phyloP scores from a whole-genome alignment of 2,888 invertebrate genomes.

The Philonicus albiceps region DNA sequence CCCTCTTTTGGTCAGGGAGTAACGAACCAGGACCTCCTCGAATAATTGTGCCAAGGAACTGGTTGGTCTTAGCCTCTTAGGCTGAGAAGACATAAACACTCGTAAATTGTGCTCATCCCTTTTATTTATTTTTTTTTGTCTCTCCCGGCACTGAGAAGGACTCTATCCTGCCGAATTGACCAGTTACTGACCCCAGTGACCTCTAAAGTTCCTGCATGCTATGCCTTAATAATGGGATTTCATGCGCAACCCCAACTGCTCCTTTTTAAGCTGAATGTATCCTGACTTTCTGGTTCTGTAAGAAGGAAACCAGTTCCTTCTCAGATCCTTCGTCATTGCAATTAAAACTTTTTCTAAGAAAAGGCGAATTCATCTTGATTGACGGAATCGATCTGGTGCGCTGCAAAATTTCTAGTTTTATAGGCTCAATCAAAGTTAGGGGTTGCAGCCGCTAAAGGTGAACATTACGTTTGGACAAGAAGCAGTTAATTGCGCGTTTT shows the following conservation, averaged over 20 bases:
- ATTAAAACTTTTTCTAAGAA: constrained; percentile 15
- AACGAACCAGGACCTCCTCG: not conserved
- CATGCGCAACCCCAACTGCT: constrained; percentile 16
- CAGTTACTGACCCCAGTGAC: constrained; percentile 37
- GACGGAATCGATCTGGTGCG: constrained; percentile 2
- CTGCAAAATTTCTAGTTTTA: constrained; percentile 6
- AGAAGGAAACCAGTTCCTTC: constrained; percentile 5
- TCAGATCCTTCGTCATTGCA: constrained; percentile 7
- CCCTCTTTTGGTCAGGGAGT: not conserved
- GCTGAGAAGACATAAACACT: constrained; percentile 25
- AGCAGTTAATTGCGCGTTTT: not conserved
- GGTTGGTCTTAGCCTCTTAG: not conserved
- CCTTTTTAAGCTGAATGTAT: not conserved
- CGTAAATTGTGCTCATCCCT: constrained; percentile 25
- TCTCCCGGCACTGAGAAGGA: not conserved
- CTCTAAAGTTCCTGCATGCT: constrained; percentile 8
- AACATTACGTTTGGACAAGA: not conserved
- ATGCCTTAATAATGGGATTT: not conserved
- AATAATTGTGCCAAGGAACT: constrained; percentile 37
- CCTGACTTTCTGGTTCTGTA: constrained; percentile 19
- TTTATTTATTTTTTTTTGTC: no score
- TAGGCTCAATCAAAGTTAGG: not conserved
- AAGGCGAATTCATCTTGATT: constrained; percentile 5
- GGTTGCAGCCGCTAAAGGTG: not conserved
- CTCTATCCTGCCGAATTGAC: constrained; percentile 22